Evolutionary conservation across 1,140 invertebrate genomes (phyloP).

Genomic region (Hesperophylax magnus): DNA sequence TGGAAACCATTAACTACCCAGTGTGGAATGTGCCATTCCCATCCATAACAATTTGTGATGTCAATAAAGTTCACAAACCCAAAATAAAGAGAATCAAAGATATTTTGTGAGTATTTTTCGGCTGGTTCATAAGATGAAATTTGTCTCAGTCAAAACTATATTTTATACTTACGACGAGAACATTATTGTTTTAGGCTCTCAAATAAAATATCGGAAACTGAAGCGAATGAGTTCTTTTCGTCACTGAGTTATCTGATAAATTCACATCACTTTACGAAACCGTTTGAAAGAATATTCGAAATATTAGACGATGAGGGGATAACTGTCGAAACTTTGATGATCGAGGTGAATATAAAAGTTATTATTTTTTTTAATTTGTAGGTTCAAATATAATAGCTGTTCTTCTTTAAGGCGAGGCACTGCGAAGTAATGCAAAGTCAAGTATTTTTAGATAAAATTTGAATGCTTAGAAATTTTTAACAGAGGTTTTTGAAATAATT

Average conservation of each 20-base stretch:
- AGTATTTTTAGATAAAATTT: no score
- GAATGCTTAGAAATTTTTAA: no score
- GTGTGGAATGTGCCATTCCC: constrained; percentile 55
- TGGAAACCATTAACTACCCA: constrained; percentile 57
- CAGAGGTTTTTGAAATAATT: no score
- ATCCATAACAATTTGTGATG: constrained; percentile 55
- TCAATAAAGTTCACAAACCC: constrained; percentile 52
- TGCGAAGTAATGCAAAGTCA: no score
- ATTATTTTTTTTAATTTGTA: background rate
- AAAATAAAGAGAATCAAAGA: constrained; percentile 42
- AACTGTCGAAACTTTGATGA: constrained; percentile 46
- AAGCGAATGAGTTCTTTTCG: constrained; percentile 35
- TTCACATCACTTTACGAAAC: background rate
- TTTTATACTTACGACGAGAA: background rate
- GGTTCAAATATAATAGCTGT: no score
- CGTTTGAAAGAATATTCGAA: constrained; percentile 5
- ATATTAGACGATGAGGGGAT: constrained; percentile 2
- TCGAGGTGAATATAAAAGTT: constrained; percentile 34
- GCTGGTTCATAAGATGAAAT: background rate
- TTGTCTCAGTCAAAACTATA: background rate
- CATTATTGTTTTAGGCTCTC: constrained; percentile 12
- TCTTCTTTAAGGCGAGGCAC: no score
- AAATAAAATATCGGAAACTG: constrained; percentile 31
- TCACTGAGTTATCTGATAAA: constrained; percentile 41
- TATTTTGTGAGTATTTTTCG: constrained; percentile 47